A percentile compares a stretch with the other conserved stretches of the same genome.
Conservation (phyloP, 2,113 vertebrate genomes). For the Grantiella picta region DNA sequence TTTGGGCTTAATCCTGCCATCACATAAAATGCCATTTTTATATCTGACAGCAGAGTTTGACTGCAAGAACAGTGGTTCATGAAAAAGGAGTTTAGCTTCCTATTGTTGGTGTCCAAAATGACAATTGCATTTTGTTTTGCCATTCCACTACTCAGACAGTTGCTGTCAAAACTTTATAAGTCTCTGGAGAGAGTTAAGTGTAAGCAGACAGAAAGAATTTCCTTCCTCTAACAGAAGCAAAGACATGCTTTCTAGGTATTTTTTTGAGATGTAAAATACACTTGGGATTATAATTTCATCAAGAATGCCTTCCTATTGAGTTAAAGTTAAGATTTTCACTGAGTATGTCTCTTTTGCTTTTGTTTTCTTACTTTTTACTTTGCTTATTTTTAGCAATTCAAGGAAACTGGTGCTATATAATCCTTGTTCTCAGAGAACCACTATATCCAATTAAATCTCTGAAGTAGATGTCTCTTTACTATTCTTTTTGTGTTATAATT, state of each 20-base stretch:
- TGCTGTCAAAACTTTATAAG: neutral
- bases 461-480: neutral
- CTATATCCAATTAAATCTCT: neutral
- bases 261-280: neutral
- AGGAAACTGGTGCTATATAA: neutral
- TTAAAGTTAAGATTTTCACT: neutral
- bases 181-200: neutral
- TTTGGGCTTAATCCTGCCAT: neutral
- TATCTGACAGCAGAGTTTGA: neutral
- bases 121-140: neutral
- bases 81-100: neutral
- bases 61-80: neutral
- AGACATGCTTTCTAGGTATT: neutral
- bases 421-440: neutral
- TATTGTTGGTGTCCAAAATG: neutral
- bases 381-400: neutral
- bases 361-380: neutral
- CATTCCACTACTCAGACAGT: neutral
- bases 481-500: neutral
- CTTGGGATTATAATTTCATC: neutral
- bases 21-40: neutral
- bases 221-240: neutral
- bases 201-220: neutral
- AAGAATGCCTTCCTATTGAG: neutral
- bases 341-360: neutral